phyloP scores from a whole-genome alignment of 2,888 invertebrate species.

The Caenorhabditis sp. region DNA sequence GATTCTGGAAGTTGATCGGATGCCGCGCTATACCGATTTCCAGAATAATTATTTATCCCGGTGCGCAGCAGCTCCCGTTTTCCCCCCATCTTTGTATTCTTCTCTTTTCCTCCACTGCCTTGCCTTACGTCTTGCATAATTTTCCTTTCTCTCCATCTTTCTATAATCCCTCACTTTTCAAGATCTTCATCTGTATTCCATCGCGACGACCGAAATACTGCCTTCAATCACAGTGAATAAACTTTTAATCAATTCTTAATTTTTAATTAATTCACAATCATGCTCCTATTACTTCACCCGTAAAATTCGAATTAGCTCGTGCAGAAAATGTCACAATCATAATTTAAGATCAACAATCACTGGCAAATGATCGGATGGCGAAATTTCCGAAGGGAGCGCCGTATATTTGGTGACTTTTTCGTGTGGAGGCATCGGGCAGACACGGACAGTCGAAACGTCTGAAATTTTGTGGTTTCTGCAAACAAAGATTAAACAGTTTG shows the following conservation, averaged over 20 bases:
- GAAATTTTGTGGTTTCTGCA: neutral
- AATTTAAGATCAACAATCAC: slow-evolving; percentile 82
- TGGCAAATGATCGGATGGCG: slow-evolving; percentile 95
- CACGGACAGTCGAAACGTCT: neutral
- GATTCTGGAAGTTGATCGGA: slow-evolving; percentile 77
- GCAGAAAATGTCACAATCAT: neutral
- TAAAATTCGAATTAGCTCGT: neutral
- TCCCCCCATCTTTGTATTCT: neutral
- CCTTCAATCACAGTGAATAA: too few species aligned
- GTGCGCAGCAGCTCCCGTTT: slow-evolving; percentile 5
- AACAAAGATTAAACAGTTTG: neutral
- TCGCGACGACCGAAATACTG: slow-evolving; percentile 23
- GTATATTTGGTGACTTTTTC: slow-evolving; percentile 86
- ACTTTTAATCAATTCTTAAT: too few species aligned
- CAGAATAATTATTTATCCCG: neutral
- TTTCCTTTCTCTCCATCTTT: neutral
- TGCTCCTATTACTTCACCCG: neutral
- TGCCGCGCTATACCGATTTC: neutral
- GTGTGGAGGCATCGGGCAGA: slow-evolving; percentile 85
- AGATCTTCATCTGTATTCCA: slow-evolving; percentile 42
- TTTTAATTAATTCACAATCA: neutral
- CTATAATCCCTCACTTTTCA: neutral
- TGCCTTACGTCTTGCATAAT: slow-evolving; percentile 36
- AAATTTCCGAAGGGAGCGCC: slow-evolving; percentile 90
- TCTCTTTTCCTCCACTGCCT: slow-evolving; percentile 14